Conservation (phyloP, 2,113 vertebrate species). For the Sinocyclocheilus rhinocerous region DNA sequence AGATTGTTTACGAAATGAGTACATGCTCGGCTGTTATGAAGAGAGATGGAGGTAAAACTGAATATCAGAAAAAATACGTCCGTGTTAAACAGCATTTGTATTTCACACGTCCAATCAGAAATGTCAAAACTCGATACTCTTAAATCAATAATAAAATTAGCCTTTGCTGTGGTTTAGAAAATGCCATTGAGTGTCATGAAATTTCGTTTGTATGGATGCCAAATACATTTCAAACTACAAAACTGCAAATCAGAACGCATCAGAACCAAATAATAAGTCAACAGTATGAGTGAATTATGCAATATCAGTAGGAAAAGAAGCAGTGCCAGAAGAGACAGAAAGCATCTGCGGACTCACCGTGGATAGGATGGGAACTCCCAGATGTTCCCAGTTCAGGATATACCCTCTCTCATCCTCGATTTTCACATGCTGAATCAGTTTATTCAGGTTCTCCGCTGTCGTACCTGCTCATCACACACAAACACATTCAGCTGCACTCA, state of each 20-base stretch:
- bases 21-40: constrained; percentile 61
- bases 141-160: too few relatives aligned
- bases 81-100: too few relatives aligned
- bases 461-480: constrained; percentile 80
- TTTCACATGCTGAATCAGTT: constrained; percentile 93
- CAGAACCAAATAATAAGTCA: not conserved
- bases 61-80: not conserved
- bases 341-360: constrained; percentile 63
- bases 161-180: not conserved
- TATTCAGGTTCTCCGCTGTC: constrained; percentile 93
- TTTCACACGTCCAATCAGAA: not conserved
- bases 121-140: not conserved
- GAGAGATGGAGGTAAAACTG: not conserved
- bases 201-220: not conserved
- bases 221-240: not conserved
- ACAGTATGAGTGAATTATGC: not conserved
- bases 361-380: constrained; percentile 88
- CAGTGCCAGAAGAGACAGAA: not conserved
- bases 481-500: not conserved
- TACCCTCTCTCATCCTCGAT: constrained; percentile 89
- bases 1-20: constrained; percentile 73
- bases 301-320: not conserved
- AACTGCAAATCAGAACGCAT: not conserved
- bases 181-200: not conserved
- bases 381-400: constrained; percentile 92